Conservation (phyloP, 30 jellyfish, hydroid and myxozoan species). For the Mastigias papua region DNA sequence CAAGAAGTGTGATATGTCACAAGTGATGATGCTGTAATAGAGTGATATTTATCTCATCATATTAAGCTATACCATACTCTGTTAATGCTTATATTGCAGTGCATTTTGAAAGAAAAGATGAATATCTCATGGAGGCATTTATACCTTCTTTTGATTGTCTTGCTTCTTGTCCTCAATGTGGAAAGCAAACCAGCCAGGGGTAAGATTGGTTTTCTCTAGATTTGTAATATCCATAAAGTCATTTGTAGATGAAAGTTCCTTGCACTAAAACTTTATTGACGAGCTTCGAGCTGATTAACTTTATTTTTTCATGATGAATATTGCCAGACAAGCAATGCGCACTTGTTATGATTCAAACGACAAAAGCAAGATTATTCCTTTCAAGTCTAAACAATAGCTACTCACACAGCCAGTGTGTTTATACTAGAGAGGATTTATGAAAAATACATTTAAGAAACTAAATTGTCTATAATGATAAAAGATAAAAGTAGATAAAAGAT, state of each 20-base stretch:
- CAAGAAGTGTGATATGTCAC: not conserved
- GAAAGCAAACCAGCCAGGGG: constrained; percentile 49
- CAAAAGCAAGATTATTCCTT: not conserved
- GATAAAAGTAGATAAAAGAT: too few species aligned
- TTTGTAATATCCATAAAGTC: not conserved
- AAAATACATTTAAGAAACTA: too few species aligned
- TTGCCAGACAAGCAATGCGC: not conserved
- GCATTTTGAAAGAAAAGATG: not conserved
- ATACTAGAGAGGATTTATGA: too few species aligned
- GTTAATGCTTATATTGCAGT: not conserved
- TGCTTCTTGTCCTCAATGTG: constrained; percentile 28
- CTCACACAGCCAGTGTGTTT: too few species aligned
- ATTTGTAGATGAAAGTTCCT: too few species aligned
- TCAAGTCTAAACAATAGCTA: too few species aligned
- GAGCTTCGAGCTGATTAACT: not conserved
- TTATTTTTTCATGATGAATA: not conserved
- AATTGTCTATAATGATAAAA: too few species aligned
- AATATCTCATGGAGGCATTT: constrained; percentile 43
- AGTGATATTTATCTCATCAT: not conserved
- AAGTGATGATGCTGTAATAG: not conserved
- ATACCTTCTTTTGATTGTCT: constrained; percentile 32
- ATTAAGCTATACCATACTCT: too few species aligned
- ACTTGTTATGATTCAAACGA: not conserved
- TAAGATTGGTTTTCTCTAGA: not conserved
- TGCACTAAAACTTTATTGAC: not conserved